phyloP scores from a whole-genome alignment of 2,797 vertebrate species.

The Propithecus deckenii region DNA sequence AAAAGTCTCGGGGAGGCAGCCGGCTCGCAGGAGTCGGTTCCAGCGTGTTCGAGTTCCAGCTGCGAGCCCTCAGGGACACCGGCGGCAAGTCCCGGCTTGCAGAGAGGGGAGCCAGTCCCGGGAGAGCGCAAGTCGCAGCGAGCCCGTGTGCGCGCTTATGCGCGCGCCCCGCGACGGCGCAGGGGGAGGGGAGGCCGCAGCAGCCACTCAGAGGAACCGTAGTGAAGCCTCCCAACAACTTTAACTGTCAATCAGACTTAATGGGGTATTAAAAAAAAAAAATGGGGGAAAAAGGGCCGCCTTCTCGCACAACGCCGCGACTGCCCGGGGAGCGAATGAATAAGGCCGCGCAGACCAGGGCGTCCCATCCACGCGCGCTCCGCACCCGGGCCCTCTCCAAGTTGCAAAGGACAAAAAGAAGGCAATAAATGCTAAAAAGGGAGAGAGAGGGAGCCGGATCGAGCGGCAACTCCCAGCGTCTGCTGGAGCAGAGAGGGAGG shows the following conservation, averaged over 20 bases:
- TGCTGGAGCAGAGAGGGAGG: constrained; percentile 74
- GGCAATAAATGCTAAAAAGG: constrained; percentile 64
- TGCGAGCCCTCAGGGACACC: constrained; percentile 53
- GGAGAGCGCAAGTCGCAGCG: constrained; percentile 55
- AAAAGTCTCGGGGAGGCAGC: not conserved
- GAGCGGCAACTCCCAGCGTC: constrained; percentile 69
- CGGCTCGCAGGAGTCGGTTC: constrained; percentile 37
- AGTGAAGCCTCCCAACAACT: constrained; percentile 91
- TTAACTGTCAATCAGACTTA: constrained; percentile 98
- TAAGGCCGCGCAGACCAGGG: constrained; percentile 67
- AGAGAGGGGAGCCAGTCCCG: constrained; percentile 42
- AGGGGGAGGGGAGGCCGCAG: constrained; percentile 84
- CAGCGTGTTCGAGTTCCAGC: constrained; percentile 35
- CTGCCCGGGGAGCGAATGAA: constrained; percentile 73
- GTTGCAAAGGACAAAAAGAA: constrained; percentile 74
- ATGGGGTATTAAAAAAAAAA: constrained; percentile 89
- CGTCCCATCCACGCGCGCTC: constrained; percentile 76
- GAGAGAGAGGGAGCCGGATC: constrained; percentile 47
- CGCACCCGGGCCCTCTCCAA: constrained; percentile 69
- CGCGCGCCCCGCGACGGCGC: constrained; percentile 67
- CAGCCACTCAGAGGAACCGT: constrained; percentile 89
- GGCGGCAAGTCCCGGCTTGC: constrained; percentile 72
- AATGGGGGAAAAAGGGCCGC: not conserved
- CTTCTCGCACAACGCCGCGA: constrained; percentile 85
- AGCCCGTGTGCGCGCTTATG: constrained; percentile 65